These are phyloP conservation scores for Dysdera silvatica DNA, from an alignment of 1,140 invertebrate genomes.

Conservation along the genomic window DNA sequence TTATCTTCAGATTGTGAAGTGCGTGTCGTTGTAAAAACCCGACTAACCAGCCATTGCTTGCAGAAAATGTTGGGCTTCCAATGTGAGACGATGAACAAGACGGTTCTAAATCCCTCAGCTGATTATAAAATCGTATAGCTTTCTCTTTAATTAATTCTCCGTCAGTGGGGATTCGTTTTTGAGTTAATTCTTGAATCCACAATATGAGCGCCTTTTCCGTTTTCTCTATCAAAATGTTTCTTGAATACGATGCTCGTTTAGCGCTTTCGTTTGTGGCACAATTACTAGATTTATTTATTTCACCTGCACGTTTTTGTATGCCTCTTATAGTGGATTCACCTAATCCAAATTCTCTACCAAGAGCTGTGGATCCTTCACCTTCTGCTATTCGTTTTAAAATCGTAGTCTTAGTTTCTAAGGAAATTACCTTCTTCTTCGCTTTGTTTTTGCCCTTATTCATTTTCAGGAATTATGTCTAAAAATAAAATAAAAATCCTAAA, in stretches of 20 bases:
- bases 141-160: constrained; percentile 10
- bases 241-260: constrained; percentile 6
- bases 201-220: constrained; percentile 4
- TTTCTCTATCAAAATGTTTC: constrained; percentile 17
- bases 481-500: constrained; percentile 5
- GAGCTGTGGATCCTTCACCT: constrained; percentile 15
- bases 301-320: constrained; percentile 7
- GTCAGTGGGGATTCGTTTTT: constrained; percentile 9
- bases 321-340: constrained; percentile 12
- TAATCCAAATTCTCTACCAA: constrained; percentile 16
- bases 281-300: constrained; percentile 18
- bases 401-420: constrained; percentile 6
- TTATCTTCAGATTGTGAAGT: constrained; percentile 11
- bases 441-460: constrained; percentile 7
- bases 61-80: background rate
- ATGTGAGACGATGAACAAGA: constrained; percentile 14
- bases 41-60: constrained; percentile 3
- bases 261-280: constrained; percentile 8
- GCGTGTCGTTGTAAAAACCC: constrained; percentile 9
- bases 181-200: constrained; percentile 22
- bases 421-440: constrained; percentile 7
- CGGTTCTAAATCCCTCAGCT: constrained; percentile 4
- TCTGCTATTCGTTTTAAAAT: constrained; percentile 6
- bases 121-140: background rate
- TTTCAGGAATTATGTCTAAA: constrained; percentile 9